Conservation (phyloP, 64 coral and sea anemone species). For the Montipora sp. region DNA sequence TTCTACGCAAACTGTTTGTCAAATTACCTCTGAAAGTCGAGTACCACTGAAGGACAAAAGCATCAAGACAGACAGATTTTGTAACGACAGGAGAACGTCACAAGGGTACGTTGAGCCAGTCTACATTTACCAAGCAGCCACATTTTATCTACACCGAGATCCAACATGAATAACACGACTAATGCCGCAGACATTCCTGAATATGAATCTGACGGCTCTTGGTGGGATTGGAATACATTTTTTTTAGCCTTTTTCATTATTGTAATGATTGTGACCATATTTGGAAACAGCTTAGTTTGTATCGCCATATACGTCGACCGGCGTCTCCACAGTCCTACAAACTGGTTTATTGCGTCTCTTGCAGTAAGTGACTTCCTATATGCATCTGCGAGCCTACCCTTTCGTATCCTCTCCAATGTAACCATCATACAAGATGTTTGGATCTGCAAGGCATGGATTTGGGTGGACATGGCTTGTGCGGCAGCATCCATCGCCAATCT, state of each 20-base stretch:
- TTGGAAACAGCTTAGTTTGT: slow-evolving; percentile 82
- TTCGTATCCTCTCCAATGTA: slow-evolving; percentile 58
- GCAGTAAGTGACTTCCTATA: slow-evolving; percentile 88
- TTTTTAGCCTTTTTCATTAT: slow-evolving; percentile 61
- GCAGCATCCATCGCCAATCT: slow-evolving; percentile 88
- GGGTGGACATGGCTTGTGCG: slow-evolving; percentile 77
- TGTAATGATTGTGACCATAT: slow-evolving; percentile 63
- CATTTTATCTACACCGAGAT: neutral
- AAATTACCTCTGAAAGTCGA: too few species aligned
- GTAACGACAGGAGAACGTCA: neutral
- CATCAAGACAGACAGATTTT: too few species aligned
- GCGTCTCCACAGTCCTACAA: slow-evolving; percentile 77
- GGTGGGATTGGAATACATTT: neutral
- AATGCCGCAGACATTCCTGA: neutral
- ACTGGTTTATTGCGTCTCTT: slow-evolving; percentile 88
- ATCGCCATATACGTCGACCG: slow-evolving; percentile 79
- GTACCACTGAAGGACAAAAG: too few species aligned
- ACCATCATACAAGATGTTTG: slow-evolving; percentile 8
- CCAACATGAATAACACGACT: slow-evolving; percentile 33
- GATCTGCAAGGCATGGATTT: slow-evolving; percentile 70
- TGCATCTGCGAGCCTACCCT: slow-evolving; percentile 67
- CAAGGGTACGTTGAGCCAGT: neutral
- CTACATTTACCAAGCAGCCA: too few species aligned
- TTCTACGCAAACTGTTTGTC: too few species aligned
- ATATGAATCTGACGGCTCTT: too few species aligned